Conservation (phyloP, 2,888 invertebrate species). For the Hololepta plana region DNA sequence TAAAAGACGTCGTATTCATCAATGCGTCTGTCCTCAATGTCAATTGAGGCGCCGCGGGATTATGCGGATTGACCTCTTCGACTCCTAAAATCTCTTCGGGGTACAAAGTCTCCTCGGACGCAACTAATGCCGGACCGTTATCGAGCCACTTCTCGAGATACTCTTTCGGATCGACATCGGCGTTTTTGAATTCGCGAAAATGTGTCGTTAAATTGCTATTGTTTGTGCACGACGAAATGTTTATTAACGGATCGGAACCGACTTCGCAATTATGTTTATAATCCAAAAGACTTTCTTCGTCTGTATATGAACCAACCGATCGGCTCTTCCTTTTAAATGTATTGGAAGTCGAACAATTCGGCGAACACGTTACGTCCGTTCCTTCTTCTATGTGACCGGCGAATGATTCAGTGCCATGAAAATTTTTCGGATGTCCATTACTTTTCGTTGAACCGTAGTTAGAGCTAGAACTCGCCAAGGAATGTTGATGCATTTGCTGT, state of each 20-base stretch:
- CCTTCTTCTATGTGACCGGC: too few relatives aligned
- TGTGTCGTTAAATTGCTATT: constrained; percentile 4
- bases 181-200: constrained; percentile 3
- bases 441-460: too few relatives aligned
- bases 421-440: too few relatives aligned
- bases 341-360: constrained; percentile 2
- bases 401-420: too few relatives aligned
- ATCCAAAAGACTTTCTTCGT: constrained; percentile 15
- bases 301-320: constrained; percentile 19
- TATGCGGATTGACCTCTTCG: constrained; percentile 5
- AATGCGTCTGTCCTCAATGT: constrained; percentile 24
- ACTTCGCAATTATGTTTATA: too few relatives aligned
- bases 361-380: too few relatives aligned
- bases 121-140: constrained; percentile 16
- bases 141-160: constrained; percentile 20
- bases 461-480: too few relatives aligned
- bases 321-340: constrained; percentile 14
- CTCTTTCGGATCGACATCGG: constrained; percentile 10
- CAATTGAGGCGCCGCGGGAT: constrained; percentile 12
- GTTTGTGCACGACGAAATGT: constrained; percentile 9
- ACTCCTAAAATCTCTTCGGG: constrained; percentile 15
- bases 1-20: constrained; percentile 23
- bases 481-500: too few relatives aligned
- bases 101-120: constrained; percentile 18
- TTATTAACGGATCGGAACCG: constrained; percentile 18